Percentiles rank a stretch among this genome's conserved stretches.
phyloP scores from a whole-genome alignment of 2,888 invertebrate species.

The Caenorhabditis zanzibari region DNA sequence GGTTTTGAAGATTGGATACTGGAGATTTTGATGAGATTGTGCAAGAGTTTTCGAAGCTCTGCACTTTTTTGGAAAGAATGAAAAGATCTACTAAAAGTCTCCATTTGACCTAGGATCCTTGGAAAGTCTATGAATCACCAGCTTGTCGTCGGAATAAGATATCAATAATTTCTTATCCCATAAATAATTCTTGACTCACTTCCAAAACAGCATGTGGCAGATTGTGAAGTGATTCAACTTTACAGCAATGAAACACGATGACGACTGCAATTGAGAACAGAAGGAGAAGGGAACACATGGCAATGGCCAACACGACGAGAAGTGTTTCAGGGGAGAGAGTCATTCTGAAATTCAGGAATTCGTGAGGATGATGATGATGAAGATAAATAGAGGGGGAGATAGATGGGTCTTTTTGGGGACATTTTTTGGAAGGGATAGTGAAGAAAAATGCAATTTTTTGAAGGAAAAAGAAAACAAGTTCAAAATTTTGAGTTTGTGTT shows the following conservation, averaged over 20 bases:
- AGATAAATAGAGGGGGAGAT: background rate
- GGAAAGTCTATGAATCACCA: too few species aligned
- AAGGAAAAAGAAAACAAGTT: background rate
- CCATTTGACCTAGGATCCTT: too few species aligned
- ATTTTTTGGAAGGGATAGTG: background rate
- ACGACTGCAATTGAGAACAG: constrained; percentile 72
- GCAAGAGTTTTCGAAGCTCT: too few species aligned
- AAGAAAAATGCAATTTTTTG: background rate
- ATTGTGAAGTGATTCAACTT: constrained; percentile 65
- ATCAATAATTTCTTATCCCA: background rate
- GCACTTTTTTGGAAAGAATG: too few species aligned
- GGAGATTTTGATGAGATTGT: too few species aligned
- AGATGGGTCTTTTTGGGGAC: background rate
- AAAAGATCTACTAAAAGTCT: too few species aligned
- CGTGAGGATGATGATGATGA: background rate
- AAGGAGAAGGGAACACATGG: constrained; percentile 70
- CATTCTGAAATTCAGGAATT: constrained; percentile 65
- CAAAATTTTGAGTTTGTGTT: background rate
- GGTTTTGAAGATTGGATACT: too few species aligned
- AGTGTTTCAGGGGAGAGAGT: constrained; percentile 70
- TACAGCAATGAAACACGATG: constrained; percentile 72
- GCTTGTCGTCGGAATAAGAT: too few species aligned
- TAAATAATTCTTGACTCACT: constrained; percentile 34
- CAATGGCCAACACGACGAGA: constrained; percentile 70
- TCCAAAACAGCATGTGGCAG: constrained; percentile 68